These are phyloP conservation scores for Melanostigma gelatinosum DNA, from an alignment of 2,113 vertebrate species.

Conservation along the genomic window DNA sequence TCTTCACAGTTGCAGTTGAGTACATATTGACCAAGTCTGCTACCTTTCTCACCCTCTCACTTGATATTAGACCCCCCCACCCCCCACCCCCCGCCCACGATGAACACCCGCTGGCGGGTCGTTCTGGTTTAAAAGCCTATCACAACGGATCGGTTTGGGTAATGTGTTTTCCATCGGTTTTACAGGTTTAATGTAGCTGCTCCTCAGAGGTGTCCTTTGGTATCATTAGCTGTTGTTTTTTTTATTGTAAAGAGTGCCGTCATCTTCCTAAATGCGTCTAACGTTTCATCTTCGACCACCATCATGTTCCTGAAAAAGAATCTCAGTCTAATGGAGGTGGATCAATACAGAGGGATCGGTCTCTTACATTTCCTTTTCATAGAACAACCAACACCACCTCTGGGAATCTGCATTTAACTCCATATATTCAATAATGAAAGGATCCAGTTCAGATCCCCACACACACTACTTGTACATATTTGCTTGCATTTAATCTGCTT, in stretches of 20 bases:
- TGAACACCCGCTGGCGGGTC: background rate
- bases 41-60: conserved; percentile 50
- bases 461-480: conserved; percentile 48
- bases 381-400: conserved; percentile 69
- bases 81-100: background rate
- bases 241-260: conserved; percentile 49
- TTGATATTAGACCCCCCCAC: background rate
- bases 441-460: conserved; percentile 43
- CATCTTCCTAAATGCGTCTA: conserved; percentile 46
- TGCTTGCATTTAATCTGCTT: conserved; percentile 68
- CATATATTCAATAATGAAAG: conserved; percentile 58
- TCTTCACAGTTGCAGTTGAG: conserved; percentile 44
- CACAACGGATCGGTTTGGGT: conserved; percentile 5
- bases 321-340: conserved; percentile 72
- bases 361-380: conserved; percentile 74
- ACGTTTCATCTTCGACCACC: conserved; percentile 58
- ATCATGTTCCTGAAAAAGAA: conserved; percentile 71
- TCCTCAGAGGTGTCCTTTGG: conserved; percentile 38
- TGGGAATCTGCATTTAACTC: conserved; percentile 62
- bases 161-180: conserved; percentile 52
- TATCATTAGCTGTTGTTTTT: conserved; percentile 39
- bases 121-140: conserved; percentile 28
- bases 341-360: conserved; percentile 70
- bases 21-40: conserved; percentile 67
- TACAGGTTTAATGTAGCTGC: conserved; percentile 35